Percentiles rank a stretch among this genome's conserved stretches.
Evolutionary conservation across 1,140 invertebrate species (phyloP).

Genomic region (Physella acuta): DNA sequence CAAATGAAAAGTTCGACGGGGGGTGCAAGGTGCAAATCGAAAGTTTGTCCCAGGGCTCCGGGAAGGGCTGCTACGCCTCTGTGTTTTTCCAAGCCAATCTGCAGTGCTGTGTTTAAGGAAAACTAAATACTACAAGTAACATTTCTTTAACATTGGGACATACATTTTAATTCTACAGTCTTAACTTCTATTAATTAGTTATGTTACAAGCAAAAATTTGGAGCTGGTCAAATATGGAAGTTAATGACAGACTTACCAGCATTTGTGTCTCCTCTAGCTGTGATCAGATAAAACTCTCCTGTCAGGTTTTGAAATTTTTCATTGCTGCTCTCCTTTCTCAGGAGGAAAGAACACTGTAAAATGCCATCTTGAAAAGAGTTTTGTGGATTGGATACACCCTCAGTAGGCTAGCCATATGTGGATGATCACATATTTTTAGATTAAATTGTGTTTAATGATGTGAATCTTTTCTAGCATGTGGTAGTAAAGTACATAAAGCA

Average conservation of each 20-base stretch:
- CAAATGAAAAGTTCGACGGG: no score
- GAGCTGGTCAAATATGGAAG: neutral
- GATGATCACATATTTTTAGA: neutral
- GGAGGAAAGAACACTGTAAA: slow-evolving; percentile 1
- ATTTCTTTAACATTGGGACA: neutral
- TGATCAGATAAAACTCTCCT: neutral
- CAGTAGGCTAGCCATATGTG: neutral
- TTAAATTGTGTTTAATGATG: no score
- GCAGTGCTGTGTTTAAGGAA: neutral
- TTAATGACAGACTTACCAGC: neutral
- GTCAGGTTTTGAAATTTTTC: neutral
- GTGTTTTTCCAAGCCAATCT: no score
- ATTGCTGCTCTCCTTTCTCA: neutral
- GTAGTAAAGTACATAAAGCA: neutral
- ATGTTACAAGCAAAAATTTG: neutral
- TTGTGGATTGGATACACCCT: neutral
- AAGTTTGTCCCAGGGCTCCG: no score
- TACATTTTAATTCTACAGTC: neutral
- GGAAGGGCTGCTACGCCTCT: no score
- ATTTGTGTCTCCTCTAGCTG: neutral
- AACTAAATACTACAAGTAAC: neutral
- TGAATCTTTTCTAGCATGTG: neutral
- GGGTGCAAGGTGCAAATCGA: no score
- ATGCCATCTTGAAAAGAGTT: neutral
- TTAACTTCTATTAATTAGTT: neutral